Base-by-base conservation (phyloP, 2,113 vertebrate genomes). In the Pterocles gutturalis region DNA sequence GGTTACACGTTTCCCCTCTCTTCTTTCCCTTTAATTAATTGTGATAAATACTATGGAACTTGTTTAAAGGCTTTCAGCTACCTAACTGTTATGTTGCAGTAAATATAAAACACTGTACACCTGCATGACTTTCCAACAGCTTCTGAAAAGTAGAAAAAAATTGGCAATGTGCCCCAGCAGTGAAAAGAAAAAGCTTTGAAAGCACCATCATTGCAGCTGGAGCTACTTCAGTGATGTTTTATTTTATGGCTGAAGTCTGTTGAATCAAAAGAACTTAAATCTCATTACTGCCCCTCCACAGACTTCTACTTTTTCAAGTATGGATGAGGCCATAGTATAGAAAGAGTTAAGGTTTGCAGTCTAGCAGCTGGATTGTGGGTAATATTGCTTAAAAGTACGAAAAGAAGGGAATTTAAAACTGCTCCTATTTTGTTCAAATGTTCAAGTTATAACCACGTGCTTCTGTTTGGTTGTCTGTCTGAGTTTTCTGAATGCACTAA, bases 41-140 rank as follows among this genome's bases (percentile, higher is more conserved):
- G 78, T 92, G 86, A 96, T 94, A 93, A 97, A 94, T 93, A 73
- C 64, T 55, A 24, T 70, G 14, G 34, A 93, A 73, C 41, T 83
- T 76, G 61, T 94, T 97, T 88, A 90, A 95, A 95, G 89, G 55
- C 28, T 70, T 90, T 92, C 62, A 45, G 24, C 25, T 78, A 43
- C 64, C n/a, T 69, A 77, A 60, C 29, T 89, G n/a, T 73, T 93
- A 83, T 67, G 67, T 90, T 75, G 33, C 64, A 71, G 65, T 71
- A 93, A 90, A 90, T 62, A 92, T 54, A 86, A 94, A 90, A 34
- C 51, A 83, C 17, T 53, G 11, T 33, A 87, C 12, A 69, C 60
- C 83, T 90, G 46, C 19, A 71, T 81, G 76, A 94, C 21, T 94
- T 94, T 69, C 28, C 9, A 11, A 51, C 13, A 78, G 71, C 55